These are phyloP conservation scores for Tinamus major DNA, from an alignment of 2,797 vertebrate species.

Conservation along the genomic window DNA sequence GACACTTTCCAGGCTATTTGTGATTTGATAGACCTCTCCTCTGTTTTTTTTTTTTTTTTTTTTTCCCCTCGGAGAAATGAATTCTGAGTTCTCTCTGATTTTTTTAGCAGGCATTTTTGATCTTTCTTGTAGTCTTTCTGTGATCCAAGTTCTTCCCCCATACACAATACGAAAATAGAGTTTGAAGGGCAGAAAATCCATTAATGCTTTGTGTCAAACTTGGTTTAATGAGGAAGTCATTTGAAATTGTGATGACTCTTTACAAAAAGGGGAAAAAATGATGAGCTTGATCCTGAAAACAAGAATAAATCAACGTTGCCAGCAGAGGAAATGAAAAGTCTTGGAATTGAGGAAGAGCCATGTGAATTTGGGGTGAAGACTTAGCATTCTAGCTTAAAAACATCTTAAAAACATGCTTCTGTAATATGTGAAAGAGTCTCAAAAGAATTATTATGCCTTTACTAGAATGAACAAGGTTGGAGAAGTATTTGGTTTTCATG, in stretches of 20 bases:
- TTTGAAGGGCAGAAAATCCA: background rate
- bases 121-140: constrained; percentile 10
- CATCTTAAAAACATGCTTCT: background rate
- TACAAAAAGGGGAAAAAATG: background rate
- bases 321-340: constrained; percentile 11
- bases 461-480: background rate
- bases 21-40: background rate
- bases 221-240: constrained; percentile 42
- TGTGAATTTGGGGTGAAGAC: background rate
- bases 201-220: constrained; percentile 11
- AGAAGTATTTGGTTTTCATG: background rate
- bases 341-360: background rate
- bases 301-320: constrained; percentile 14
- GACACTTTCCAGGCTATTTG: background rate
- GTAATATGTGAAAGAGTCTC: background rate
- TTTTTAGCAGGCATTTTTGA: constrained; percentile 15
- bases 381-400: background rate
- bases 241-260: constrained; percentile 39
- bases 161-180: background rate
- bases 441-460: background rate
- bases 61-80: background rate
- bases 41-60: background rate
- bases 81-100: background rate
- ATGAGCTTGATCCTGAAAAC: constrained; percentile 8
- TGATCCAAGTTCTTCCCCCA: background rate